Conservation (phyloP, 2,113 vertebrate species). For the Pseudolaguvia tuberculata region DNA sequence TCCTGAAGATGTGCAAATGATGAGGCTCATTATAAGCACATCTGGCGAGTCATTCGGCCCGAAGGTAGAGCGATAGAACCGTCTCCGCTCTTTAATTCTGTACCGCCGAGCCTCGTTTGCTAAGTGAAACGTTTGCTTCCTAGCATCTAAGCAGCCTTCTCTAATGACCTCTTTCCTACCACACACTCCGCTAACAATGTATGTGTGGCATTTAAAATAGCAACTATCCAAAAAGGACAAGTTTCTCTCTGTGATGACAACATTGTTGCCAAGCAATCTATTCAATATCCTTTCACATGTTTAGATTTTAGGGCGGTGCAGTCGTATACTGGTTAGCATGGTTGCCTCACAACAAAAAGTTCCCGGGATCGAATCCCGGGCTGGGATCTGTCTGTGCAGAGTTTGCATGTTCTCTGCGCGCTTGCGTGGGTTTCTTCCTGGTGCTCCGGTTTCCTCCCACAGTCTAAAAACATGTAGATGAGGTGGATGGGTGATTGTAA, state of each 20-base stretch:
- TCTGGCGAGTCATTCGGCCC: neutral
- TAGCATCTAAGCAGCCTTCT: neutral
- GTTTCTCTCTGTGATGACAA: neutral
- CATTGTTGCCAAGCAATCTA: neutral
- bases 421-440: no score
- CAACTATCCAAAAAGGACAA: slow-evolving; percentile 17
- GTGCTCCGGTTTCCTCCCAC: no score
- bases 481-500: no score
- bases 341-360: no score
- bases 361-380: no score
- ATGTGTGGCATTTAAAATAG: slow-evolving; percentile 2
- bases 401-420: no score
- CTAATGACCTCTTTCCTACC: neutral
- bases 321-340: no score
- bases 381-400: no score
- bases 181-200: slow-evolving; percentile 9
- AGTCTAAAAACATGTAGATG: no score
- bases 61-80: neutral
- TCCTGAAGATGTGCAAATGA: slow-evolving; percentile 11
- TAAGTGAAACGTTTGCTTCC: neutral
- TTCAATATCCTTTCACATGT: slow-evolving; percentile 3
- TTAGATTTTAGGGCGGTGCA: no score
- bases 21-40: slow-evolving; percentile 16
- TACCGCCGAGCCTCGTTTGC: neutral
- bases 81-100: slow-evolving; percentile 8